Evolutionary conservation across 2,888 invertebrate genomes (phyloP).

Genomic region (Mesochorus sp.): DNA sequence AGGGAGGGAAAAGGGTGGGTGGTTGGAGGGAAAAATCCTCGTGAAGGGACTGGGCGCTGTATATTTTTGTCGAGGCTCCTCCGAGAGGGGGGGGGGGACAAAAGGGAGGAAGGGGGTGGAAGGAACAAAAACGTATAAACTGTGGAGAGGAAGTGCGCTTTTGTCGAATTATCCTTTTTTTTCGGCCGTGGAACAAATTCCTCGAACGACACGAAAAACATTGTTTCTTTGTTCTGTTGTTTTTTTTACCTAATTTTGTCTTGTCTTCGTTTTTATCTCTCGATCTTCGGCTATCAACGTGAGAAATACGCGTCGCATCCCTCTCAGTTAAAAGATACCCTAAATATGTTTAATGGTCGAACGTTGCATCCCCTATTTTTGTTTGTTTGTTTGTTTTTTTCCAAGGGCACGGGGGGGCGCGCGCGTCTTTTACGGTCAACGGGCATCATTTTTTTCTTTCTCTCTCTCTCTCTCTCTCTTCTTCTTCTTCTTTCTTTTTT

Average conservation of each 20-base stretch:
- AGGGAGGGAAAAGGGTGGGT: not conserved
- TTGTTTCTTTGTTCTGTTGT: constrained; percentile 40
- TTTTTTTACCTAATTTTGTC: constrained; percentile 57
- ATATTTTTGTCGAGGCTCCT: too few relatives aligned
- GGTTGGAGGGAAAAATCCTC: too few relatives aligned
- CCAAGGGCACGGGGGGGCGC: constrained; percentile 65
- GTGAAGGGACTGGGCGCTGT: too few relatives aligned
- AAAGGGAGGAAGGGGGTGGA: too few relatives aligned
- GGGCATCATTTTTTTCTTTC: constrained; percentile 64
- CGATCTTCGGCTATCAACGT: not conserved
- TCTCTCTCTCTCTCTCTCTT: constrained; percentile 8
- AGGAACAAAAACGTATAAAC: too few relatives aligned
- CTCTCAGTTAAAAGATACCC: constrained; percentile 77
- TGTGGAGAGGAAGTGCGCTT: too few relatives aligned
- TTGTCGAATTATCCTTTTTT: too few relatives aligned
- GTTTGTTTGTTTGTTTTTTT: not conserved
- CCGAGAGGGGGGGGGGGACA: not conserved
- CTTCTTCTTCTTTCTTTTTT: constrained; percentile 30
- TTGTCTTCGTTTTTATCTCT: not conserved
- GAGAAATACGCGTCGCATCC: constrained; percentile 72
- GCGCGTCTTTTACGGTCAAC: constrained; percentile 76
- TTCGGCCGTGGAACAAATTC: constrained; percentile 44
- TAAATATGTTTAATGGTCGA: constrained; percentile 63
- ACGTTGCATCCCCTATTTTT: too few relatives aligned
- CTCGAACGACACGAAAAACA: constrained; percentile 72